Evolutionary conservation across 2,888 invertebrate species (phyloP), one percentile per base, ranked within the genome.

Genomic region (Spodoptera exigua): DNA sequence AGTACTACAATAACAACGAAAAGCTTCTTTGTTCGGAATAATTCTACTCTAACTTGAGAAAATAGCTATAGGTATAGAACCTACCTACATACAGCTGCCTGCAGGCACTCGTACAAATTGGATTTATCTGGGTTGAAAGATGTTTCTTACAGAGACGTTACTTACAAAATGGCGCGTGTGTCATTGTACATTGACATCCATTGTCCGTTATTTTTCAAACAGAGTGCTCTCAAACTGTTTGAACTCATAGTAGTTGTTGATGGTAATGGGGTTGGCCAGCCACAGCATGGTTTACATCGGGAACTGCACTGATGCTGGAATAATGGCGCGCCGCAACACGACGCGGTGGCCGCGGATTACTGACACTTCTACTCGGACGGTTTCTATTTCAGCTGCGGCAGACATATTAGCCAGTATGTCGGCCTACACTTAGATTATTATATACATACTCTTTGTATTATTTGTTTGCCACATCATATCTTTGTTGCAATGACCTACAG

Each of bases 181-280:
- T 35, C 35, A 12, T 11, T 12, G 12, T 12, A n/a, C 27, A 9
- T 5, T 35, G n/a, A n/a, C 73, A 53, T 61, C 56, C 58, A 49
- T 46, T 61, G 39, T 32, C 43, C 55, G 21, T 62, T 81, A 84
- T 74, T 85, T 85, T 56, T 85, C 82, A 45, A 74, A 66, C 48
- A 80, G 51, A 16, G 57, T 61, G 37, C 59, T 61, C 70, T 89
- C 79, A 45, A 86, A 87, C 52, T 83, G 81, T 59, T 81, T 86
- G 69, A 86, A 91, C 63, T 91, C 88, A 80, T 87, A 89, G 77
- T 86, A 91, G 70, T 76, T 87, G 73, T 91, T 91, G 49, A 91
- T 76, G 49, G 80, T 84, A 21, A 84, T 76, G 0, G 86, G 85
- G 52, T 83, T 80, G 9, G 74, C 58, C 12, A 88, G 79, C 88